Evolutionary conservation across 2,113 vertebrate species (phyloP).

Genomic region (Gulo gulo): DNA sequence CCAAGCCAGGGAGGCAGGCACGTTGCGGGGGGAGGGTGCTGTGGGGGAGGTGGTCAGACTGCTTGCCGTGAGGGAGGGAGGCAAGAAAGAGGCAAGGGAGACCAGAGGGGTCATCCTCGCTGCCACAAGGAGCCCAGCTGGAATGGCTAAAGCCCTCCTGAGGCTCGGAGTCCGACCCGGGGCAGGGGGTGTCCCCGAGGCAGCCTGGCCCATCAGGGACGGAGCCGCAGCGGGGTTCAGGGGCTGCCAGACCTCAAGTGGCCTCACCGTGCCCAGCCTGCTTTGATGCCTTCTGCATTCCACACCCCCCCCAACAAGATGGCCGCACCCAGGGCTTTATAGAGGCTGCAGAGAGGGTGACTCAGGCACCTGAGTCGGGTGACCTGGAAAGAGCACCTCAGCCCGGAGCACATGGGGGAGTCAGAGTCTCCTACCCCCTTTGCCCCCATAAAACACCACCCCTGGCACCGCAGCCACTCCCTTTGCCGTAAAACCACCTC

Average conservation of each 20-base stretch:
- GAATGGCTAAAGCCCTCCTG: not conserved
- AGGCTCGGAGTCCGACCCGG: not conserved
- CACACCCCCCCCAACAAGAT: constrained; percentile 65
- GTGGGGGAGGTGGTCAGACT: not conserved
- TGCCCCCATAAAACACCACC: constrained; percentile 79
- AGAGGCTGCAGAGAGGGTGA: constrained; percentile 69
- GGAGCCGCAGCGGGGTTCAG: not conserved
- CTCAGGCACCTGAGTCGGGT: constrained; percentile 68
- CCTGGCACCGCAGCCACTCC: constrained; percentile 73
- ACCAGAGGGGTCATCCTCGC: not conserved
- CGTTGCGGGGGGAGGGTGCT: not conserved
- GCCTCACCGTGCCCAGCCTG: constrained; percentile 9
- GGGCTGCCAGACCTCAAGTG: not conserved
- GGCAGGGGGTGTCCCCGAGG: not conserved
- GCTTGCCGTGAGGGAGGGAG: not conserved
- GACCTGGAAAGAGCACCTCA: constrained; percentile 76
- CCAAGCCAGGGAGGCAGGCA: constrained; percentile 40
- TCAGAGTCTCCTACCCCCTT: constrained; percentile 78
- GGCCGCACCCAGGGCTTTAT: constrained; percentile 79
- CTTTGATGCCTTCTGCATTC: constrained; percentile 61
- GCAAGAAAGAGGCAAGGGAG: not conserved
- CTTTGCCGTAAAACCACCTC: constrained; percentile 75
- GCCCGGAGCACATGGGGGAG: constrained; percentile 72
- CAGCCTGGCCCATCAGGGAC: not conserved
- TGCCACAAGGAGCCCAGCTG: not conserved